Percentiles rank a stretch among this genome's conserved stretches.
Conservation (phyloP, 2,888 invertebrate species). For the Pristionchus maxplancki region DNA sequence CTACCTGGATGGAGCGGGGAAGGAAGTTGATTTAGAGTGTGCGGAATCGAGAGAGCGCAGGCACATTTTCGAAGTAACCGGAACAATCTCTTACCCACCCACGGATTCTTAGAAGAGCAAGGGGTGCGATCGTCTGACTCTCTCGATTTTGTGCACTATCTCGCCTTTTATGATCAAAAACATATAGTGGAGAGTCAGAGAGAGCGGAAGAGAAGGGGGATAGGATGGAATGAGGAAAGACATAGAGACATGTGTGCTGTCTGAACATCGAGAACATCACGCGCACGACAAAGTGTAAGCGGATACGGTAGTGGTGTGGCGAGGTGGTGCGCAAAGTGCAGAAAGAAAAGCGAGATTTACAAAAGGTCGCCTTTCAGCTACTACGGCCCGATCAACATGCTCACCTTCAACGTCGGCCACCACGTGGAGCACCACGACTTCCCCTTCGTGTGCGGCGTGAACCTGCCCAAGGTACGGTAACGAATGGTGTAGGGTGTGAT, state of each 20-base stretch:
- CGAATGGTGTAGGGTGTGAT: not conserved
- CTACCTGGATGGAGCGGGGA: not conserved
- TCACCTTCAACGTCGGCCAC: constrained; percentile 98
- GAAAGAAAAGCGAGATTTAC: not conserved
- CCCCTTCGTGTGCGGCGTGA: constrained; percentile 87
- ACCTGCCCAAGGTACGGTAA: constrained; percentile 87
- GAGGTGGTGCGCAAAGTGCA: not conserved
- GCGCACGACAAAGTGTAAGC: not conserved
- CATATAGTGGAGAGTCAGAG: not conserved
- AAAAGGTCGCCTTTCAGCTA: constrained; percentile 80
- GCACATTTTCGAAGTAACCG: not conserved
- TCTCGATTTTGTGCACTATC: not conserved
- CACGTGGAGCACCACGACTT: constrained; percentile 98
- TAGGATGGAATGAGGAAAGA: not conserved
- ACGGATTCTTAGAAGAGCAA: not conserved
- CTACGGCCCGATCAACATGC: constrained; percentile 94
- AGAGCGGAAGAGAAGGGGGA: not conserved
- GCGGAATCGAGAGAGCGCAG: not conserved
- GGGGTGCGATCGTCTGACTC: not conserved
- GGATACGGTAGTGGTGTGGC: not conserved
- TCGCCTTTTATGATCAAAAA: not conserved
- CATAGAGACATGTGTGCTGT: not conserved
- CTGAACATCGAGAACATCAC: not conserved
- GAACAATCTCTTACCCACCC: not conserved
- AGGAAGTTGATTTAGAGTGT: not conserved